Evolutionary conservation across 2,888 invertebrate species (phyloP).

Genomic region (Epicampocera succincta): DNA sequence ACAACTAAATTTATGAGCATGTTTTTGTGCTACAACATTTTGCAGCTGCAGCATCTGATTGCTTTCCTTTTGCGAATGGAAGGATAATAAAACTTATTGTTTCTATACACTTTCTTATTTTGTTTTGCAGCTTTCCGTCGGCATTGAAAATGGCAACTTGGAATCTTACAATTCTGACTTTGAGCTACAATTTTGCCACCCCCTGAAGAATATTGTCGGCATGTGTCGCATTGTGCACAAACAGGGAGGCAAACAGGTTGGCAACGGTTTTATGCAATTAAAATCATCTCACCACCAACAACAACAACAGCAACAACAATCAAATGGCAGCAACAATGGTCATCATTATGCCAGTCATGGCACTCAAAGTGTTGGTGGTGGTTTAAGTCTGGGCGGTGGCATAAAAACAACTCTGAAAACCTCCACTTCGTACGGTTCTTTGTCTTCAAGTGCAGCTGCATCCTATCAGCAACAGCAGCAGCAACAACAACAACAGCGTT

Average conservation of each 20-base stretch:
- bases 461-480: constrained; percentile 72
- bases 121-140: constrained; percentile 86
- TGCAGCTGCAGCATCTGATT: not conserved
- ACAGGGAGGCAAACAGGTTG: constrained; percentile 75
- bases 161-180: constrained; percentile 88
- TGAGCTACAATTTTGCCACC: constrained; percentile 86
- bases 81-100: constrained; percentile 27
- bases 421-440: constrained; percentile 78
- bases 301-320: constrained; percentile 50
- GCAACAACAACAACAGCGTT: constrained; percentile 56
- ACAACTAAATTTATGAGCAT: constrained; percentile 23
- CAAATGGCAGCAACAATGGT: constrained; percentile 25
- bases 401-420: constrained; percentile 75
- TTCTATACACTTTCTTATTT: constrained; percentile 7
- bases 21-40: not conserved
- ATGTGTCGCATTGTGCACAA: constrained; percentile 81
- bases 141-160: constrained; percentile 87
- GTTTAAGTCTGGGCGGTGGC: constrained; percentile 61
- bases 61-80: not conserved
- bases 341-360: constrained; percentile 61
- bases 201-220: constrained; percentile 84
- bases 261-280: constrained; percentile 79
- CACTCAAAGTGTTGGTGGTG: constrained; percentile 33
- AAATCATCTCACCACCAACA: constrained; percentile 72
- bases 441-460: constrained; percentile 77